A percentile compares a stretch with the other conserved stretches of the same genome.
Conservation (phyloP, 2,888 invertebrate species). For the Limulus polyphemus region DNA sequence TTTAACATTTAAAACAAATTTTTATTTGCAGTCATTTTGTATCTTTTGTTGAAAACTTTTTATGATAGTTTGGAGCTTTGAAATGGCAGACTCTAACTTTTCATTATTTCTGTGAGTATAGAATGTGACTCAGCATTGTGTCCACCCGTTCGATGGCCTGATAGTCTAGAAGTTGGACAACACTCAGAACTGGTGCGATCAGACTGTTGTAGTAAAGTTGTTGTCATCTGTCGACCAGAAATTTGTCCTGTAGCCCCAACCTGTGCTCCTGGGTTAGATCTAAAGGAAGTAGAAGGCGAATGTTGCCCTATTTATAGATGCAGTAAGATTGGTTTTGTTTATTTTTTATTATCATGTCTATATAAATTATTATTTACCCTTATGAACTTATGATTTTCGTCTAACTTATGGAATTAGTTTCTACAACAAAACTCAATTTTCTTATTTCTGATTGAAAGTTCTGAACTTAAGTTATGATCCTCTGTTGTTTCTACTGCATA, state of each 20-base stretch:
- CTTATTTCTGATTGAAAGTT: no score
- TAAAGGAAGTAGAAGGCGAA: slow-evolving; percentile 24
- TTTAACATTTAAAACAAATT: no score
- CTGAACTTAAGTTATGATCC: no score
- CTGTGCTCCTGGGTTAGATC: slow-evolving; percentile 44
- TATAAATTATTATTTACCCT: no score
- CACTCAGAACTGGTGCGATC: slow-evolving; percentile 45
- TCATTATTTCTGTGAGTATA: slow-evolving; percentile 30
- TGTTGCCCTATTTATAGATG: slow-evolving; percentile 59
- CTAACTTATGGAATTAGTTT: no score
- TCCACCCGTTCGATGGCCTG: slow-evolving; percentile 44
- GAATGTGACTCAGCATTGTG: slow-evolving; percentile 61
- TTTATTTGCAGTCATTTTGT: no score
- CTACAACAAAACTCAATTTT: no score
- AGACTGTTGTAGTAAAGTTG: slow-evolving; percentile 58
- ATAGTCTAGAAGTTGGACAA: slow-evolving; percentile 42
- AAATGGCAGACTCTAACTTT: not conserved
- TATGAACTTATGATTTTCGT: no score
- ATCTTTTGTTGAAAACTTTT: no score
- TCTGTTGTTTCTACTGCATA: no score
- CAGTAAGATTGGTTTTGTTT: slow-evolving; percentile 39
- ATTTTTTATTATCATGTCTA: slow-evolving; percentile 1
- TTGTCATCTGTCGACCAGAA: slow-evolving; percentile 48
- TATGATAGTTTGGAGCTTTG: slow-evolving; percentile 3
- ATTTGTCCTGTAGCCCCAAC: slow-evolving; percentile 52